Conservation (phyloP, 2,888 invertebrate genomes). For the Perithous albicinctus region DNA sequence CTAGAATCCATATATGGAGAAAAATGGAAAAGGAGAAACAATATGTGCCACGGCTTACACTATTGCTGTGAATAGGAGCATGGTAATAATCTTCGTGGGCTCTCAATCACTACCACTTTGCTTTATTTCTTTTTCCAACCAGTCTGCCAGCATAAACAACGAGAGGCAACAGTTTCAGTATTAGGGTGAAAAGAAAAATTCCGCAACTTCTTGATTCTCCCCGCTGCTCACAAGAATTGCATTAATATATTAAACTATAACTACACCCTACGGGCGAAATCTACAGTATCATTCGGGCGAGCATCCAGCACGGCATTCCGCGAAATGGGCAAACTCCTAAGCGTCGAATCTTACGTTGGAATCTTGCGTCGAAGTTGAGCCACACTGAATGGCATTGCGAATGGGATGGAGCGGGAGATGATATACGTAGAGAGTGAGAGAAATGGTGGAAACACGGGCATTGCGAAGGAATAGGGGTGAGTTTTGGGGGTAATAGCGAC, state of each 20-base stretch:
- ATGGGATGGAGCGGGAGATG: conserved; percentile 23
- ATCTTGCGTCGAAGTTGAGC: conserved; percentile 59
- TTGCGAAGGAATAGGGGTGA: conserved; percentile 27
- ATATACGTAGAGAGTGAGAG: conserved; percentile 28
- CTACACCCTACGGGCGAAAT: conserved; percentile 17
- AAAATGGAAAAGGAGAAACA: conserved; percentile 4
- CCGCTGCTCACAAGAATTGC: conserved; percentile 18
- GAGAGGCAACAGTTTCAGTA: not conserved
- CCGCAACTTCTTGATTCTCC: conserved; percentile 17
- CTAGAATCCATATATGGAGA: conserved; percentile 29
- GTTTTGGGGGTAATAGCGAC: conserved; percentile 68
- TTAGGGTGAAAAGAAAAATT: conserved; percentile 14
- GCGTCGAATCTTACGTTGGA: conserved; percentile 54
- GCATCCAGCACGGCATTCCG: conserved; percentile 29
- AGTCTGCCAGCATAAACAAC: not conserved
- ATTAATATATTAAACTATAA: conserved; percentile 46
- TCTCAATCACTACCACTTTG: conserved; percentile 16
- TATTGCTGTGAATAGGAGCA: conserved; percentile 2
- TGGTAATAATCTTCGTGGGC: conserved; percentile 38
- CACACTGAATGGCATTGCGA: conserved; percentile 38
- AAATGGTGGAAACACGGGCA: conserved; percentile 29
- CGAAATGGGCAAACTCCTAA: conserved; percentile 47
- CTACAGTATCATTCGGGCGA: conserved; percentile 3
- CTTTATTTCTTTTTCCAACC: not conserved
- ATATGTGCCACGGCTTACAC: not conserved